A percentile compares a stretch with the other conserved stretches of the same genome.
Conservation (phyloP, 2,797 vertebrate species). For the Gouania willdenowi region DNA sequence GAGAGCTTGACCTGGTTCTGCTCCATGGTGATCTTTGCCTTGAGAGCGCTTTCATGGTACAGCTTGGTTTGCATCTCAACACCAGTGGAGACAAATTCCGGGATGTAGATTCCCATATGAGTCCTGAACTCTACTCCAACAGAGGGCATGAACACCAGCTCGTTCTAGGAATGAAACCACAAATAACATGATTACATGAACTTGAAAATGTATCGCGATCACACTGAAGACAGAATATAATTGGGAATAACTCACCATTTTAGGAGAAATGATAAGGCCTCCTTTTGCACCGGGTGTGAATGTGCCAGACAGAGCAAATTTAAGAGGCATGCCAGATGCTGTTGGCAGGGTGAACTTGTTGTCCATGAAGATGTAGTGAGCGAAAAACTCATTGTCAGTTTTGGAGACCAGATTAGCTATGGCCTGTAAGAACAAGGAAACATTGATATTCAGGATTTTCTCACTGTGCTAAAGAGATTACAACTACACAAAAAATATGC, state of each 20-base stretch:
- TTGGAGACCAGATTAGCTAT: constrained; percentile 68
- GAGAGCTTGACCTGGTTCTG: constrained; percentile 79
- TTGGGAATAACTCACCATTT: constrained; percentile 56
- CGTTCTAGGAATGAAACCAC: constrained; percentile 47
- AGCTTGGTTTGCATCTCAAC: constrained; percentile 86
- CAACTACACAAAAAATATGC: neutral
- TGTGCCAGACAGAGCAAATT: constrained; percentile 83
- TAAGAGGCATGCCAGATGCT: constrained; percentile 85
- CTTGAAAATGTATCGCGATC: too few species aligned
- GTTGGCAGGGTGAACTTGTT: constrained; percentile 87
- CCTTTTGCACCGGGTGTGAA: constrained; percentile 81
- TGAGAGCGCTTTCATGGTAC: constrained; percentile 86
- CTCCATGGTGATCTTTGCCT: constrained; percentile 74
- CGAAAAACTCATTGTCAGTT: constrained; percentile 78
- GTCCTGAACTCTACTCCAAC: constrained; percentile 85
- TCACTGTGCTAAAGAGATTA: neutral
- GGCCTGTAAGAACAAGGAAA: too few species aligned
- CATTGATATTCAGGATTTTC: neutral
- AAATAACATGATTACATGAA: neutral
- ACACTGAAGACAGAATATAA: neutral
- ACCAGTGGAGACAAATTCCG: constrained; percentile 78
- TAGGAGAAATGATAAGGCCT: constrained; percentile 63
- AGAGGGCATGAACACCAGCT: constrained; percentile 79
- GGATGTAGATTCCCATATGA: constrained; percentile 81
- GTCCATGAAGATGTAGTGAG: constrained; percentile 96